Base-by-base conservation (phyloP, 2,113 vertebrate species). In the Cyphomyrus discorhynchus region DNA sequence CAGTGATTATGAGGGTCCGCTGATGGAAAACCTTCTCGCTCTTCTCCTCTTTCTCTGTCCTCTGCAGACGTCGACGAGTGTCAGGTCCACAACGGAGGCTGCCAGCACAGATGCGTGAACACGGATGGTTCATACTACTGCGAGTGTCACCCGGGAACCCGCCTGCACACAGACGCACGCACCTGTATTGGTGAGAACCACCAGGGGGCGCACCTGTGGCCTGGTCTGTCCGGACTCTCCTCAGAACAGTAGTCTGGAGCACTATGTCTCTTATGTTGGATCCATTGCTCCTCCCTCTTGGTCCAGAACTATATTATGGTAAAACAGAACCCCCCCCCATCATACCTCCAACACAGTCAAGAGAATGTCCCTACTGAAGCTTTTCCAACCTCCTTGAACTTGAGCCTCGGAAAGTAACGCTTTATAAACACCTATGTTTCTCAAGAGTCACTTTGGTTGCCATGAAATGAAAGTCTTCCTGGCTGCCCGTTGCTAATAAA, bases 61-160 rank as follows among this genome's bases (percentile, higher is more conserved):
- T 27, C 27, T 85, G 13, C 94, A 99, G 98, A 99, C 91, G 95
- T 97, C 45, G 97, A 99, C 0, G 98, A 99, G 93, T 99, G 98
- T 94, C 97, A 94, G 90, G 94, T 96, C 15, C 97, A 97, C 93
- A 99, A 99, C 0, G 98, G 98, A 0, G 98, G 98, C 94, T 99
- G 98, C 95, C 98, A 99, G 93, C 97, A 99, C 90, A 94, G 94
- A 24, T 99, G 98, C 62, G 93, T 99, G 93, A 99, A 99, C 95
- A 99, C 97, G 17, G 94, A 95, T 0, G 97, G 97, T 66, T 98
- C 97, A 5, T 98, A 97, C 90, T 94, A 97, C 91, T 99, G 98
- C 0, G 96, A 97, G 91, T 99, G 98, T 95, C 94, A 92, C 88
- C 94, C 95, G 0, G 97, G 97, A 58, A 98, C 95, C 87, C 97